A percentile compares a stretch with the other conserved stretches of the same genome.
These are phyloP conservation scores for Yponomeuta malinellus DNA, from an alignment of 2,888 invertebrate species.

Conservation along the genomic window DNA sequence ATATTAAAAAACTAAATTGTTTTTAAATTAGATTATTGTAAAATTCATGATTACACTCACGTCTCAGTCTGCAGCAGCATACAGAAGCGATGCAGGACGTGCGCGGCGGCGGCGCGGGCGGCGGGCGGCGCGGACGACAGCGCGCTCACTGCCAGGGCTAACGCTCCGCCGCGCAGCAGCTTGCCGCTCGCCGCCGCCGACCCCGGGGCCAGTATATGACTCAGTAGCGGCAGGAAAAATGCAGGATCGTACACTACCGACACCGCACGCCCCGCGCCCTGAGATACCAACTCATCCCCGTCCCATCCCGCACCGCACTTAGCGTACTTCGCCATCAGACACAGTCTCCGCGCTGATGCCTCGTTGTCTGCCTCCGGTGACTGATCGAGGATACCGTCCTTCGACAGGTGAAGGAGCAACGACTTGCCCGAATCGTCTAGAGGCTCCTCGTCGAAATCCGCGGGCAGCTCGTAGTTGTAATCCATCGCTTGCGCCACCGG, in stretches of 20 bases:
- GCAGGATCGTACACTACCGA: constrained; percentile 84
- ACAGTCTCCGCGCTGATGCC: constrained; percentile 33
- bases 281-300: constrained; percentile 38
- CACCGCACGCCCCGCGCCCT: constrained; percentile 36
- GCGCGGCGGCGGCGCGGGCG: constrained; percentile 83
- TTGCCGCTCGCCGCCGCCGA: constrained; percentile 82
- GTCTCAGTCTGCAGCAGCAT: constrained; percentile 83
- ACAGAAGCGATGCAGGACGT: constrained; percentile 83
- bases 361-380: constrained; percentile 32
- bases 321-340: constrained; percentile 37
- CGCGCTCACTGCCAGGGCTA: constrained; percentile 82
- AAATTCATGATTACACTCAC: constrained; percentile 44
- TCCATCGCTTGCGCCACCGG: constrained; percentile 78
- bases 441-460: constrained; percentile 26
- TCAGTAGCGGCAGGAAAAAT: constrained; percentile 86
- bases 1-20: background rate
- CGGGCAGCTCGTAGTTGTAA: constrained; percentile 53
- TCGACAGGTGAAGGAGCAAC: constrained; percentile 32
- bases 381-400: constrained; percentile 34
- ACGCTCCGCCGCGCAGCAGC: constrained; percentile 80
- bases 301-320: constrained; percentile 25
- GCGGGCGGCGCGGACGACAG: constrained; percentile 78
- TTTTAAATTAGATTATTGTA: no score
- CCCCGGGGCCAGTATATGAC: constrained; percentile 83
- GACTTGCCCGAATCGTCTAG: constrained; percentile 28